phyloP scores from a whole-genome alignment of 2,113 vertebrate species.

The Guaruba guarouba region DNA sequence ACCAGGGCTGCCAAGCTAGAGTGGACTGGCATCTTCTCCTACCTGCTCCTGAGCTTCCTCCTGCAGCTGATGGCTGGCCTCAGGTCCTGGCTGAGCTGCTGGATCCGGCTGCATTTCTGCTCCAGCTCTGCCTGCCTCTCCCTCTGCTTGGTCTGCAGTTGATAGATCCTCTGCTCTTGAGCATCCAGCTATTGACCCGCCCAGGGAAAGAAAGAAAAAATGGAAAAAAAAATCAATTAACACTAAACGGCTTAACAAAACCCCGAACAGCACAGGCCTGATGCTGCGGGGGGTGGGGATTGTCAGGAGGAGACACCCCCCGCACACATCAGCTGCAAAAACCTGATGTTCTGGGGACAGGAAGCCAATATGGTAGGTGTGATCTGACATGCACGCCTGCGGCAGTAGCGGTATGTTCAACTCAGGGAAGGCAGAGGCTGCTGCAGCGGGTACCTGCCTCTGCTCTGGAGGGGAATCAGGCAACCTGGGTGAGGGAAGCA shows the following conservation, averaged over 20 bases:
- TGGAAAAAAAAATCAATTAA: conserved; percentile 92
- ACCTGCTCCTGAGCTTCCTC: conserved; percentile 77
- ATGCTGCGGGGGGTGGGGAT: conserved; percentile 69
- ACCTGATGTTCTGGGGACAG: conserved; percentile 73
- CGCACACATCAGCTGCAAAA: conserved; percentile 61
- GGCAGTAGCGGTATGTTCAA: conserved; percentile 28
- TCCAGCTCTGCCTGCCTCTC: conserved; percentile 81
- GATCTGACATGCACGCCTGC: conserved; percentile 21
- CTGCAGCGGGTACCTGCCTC: not conserved
- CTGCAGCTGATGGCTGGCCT: conserved; percentile 58
- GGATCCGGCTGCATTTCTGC: conserved; percentile 71
- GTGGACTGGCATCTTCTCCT: conserved; percentile 29
- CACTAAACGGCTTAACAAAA: conserved; percentile 80
- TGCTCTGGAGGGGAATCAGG: not conserved
- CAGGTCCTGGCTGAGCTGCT: conserved; percentile 66
- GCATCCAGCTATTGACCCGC: conserved; percentile 91
- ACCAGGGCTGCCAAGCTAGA: not conserved
- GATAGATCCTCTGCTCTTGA: conserved; percentile 88
- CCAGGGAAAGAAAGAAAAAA: conserved; percentile 89
- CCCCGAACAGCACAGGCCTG: conserved; percentile 69
- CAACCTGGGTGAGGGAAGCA: not conserved
- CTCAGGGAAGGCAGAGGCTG: conserved; percentile 14
- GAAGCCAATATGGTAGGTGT: conserved; percentile 80
- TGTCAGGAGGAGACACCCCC: conserved; percentile 67
- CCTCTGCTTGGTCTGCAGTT: conserved; percentile 81